These are phyloP conservation scores for Ptychobarbus kaznakovi DNA, from an alignment of 2,797 vertebrate genomes.

Conservation along the genomic window DNA sequence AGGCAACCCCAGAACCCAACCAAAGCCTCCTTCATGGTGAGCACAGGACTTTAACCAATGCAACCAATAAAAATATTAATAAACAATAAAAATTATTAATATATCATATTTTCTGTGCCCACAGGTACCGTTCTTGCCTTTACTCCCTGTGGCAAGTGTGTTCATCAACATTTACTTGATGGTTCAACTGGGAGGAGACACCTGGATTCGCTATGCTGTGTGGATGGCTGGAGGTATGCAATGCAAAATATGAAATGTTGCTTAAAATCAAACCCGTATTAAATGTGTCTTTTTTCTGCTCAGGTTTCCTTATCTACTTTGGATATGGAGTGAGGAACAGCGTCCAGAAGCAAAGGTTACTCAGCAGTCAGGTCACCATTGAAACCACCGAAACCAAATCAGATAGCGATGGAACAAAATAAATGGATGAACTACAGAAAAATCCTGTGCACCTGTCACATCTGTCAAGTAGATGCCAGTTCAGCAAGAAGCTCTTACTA, in stretches of 20 bases:
- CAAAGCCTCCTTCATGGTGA: conserved; percentile 85
- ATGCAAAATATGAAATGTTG: neutral
- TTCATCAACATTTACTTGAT: conserved; percentile 83
- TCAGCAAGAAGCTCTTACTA: neutral
- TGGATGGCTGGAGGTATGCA: conserved; percentile 84
- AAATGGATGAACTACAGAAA: neutral
- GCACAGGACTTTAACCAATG: neutral
- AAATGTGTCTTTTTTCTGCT: conserved; percentile 20
- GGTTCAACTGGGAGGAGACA: conserved; percentile 76
- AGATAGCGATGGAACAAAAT: conserved; percentile 49
- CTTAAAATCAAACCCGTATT: neutral
- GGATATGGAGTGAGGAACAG: conserved; percentile 82
- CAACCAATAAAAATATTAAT: neutral
- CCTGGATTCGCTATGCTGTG: conserved; percentile 84
- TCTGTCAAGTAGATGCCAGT: neutral
- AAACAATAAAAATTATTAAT: neutral
- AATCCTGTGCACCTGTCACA: neutral
- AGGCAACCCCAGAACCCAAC: conserved; percentile 81
- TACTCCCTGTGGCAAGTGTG: conserved; percentile 81
- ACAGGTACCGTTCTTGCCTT: conserved; percentile 86
- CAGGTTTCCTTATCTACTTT: conserved; percentile 87
- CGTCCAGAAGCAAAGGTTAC: conserved; percentile 69
- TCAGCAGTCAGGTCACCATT: conserved; percentile 33
- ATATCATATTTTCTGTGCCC: neutral
- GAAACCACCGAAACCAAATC: conserved; percentile 64